Evolutionary conservation across 2,888 invertebrate genomes (phyloP).

Genomic region (Drosophila formosana): DNA sequence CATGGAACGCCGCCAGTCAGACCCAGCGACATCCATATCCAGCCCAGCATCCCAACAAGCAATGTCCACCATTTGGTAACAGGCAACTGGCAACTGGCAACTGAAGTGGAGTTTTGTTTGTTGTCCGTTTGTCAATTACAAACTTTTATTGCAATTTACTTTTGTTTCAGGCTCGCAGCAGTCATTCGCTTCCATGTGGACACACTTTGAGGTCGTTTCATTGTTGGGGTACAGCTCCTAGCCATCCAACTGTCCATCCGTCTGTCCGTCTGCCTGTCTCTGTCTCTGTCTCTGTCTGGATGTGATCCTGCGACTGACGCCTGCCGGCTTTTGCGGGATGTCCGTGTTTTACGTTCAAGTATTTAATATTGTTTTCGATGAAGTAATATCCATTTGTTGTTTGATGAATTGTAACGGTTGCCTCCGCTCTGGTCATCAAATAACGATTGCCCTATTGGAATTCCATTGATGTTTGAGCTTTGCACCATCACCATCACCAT

Average conservation of each 20-base stretch:
- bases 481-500: slow-evolving; percentile 9
- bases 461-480: slow-evolving; percentile 60
- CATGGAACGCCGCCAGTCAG: slow-evolving; percentile 40
- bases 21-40: slow-evolving; percentile 47
- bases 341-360: slow-evolving; percentile 70
- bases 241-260: neutral
- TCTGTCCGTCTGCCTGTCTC: slow-evolving; percentile 8
- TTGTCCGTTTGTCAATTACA: slow-evolving; percentile 82
- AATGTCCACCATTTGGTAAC: slow-evolving; percentile 46
- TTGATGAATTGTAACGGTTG: slow-evolving; percentile 75
- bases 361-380: slow-evolving; percentile 79
- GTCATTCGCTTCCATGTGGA: slow-evolving; percentile 44
- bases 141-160: slow-evolving; percentile 82
- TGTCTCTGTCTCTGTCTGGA: slow-evolving; percentile 23
- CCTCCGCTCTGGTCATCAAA: slow-evolving; percentile 56
- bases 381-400: slow-evolving; percentile 78
- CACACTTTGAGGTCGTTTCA: slow-evolving; percentile 69
- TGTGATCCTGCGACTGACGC: slow-evolving; percentile 27
- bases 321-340: slow-evolving; percentile 33
- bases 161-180: slow-evolving; percentile 73
- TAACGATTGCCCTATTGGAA: slow-evolving; percentile 63
- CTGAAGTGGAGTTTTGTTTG: slow-evolving; percentile 73
- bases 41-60: slow-evolving; percentile 22
- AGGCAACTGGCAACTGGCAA: slow-evolving; percentile 36
- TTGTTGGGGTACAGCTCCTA: slow-evolving; percentile 20